phyloP scores from a whole-genome alignment of 2,888 invertebrate genomes.

The Drosophila lutescens region DNA sequence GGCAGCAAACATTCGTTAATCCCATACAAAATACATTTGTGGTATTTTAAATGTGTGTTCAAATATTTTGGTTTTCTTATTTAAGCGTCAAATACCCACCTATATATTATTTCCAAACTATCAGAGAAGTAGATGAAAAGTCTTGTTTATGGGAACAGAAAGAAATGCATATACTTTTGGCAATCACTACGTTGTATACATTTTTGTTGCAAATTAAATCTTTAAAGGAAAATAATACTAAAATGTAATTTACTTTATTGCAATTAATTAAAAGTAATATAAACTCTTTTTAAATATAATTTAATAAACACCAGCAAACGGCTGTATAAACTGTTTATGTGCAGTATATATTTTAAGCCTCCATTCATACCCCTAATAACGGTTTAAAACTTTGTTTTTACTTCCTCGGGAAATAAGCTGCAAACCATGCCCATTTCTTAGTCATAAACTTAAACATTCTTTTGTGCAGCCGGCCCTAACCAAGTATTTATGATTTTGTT shows the following conservation, averaged over 20 bases:
- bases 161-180: too few species aligned
- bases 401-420: slow-evolving; percentile 9
- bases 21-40: slow-evolving; percentile 45
- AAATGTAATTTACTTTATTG: too few species aligned
- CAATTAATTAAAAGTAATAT: too few species aligned
- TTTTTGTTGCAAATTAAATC: too few species aligned
- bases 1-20: slow-evolving; percentile 59
- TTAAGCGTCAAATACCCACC: background rate
- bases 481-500: slow-evolving; percentile 34
- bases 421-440: slow-evolving; percentile 15
- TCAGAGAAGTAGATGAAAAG: background rate
- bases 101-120: slow-evolving; percentile 14
- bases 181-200: too few species aligned
- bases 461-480: slow-evolving; percentile 30
- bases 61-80: slow-evolving; percentile 24
- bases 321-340: slow-evolving; percentile 4
- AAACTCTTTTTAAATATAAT: background rate
- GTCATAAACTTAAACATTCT: slow-evolving; percentile 47
- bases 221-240: too few species aligned
- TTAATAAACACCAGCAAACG: slow-evolving; percentile 7
- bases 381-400: slow-evolving; percentile 23
- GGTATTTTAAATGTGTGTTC: slow-evolving; percentile 14
- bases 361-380: slow-evolving; percentile 29
- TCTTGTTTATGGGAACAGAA: background rate
- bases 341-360: slow-evolving; percentile 16